Evolutionary conservation across 2,113 vertebrate species (phyloP).

Genomic region (Ageneiosus marmoratus): DNA sequence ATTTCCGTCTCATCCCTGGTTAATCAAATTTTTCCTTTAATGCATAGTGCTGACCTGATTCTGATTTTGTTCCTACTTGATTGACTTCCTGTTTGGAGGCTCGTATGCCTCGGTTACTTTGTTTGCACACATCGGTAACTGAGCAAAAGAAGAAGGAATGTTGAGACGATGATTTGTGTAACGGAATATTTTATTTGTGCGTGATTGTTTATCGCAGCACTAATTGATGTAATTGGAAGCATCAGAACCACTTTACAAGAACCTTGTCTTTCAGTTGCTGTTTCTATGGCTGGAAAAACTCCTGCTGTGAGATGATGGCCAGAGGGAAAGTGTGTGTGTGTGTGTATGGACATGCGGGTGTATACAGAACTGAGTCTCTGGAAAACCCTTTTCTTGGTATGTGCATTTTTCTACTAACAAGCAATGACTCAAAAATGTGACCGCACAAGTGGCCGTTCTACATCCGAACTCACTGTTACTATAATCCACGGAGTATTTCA

Average conservation of each 20-base stretch:
- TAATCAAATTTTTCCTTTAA: no score
- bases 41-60: background rate
- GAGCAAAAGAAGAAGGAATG: background rate
- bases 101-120: constrained; percentile 27
- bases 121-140: background rate
- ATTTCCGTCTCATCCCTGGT: no score
- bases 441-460: background rate
- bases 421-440: background rate
- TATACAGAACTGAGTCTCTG: no score
- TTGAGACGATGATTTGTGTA: background rate
- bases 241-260: background rate
- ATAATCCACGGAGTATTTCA: background rate
- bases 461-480: background rate
- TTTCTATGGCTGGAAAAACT: background rate
- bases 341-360: background rate
- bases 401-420: background rate
- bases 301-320: constrained; percentile 4
- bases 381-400: background rate
- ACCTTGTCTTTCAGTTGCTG: background rate
- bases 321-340: background rate
- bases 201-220: background rate
- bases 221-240: background rate
- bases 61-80: background rate
- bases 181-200: background rate
- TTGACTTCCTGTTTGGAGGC: constrained; percentile 21